Base-by-base conservation (phyloP, 1,140 invertebrate genomes). In the Hermatobates lingyangjiaoensis region DNA sequence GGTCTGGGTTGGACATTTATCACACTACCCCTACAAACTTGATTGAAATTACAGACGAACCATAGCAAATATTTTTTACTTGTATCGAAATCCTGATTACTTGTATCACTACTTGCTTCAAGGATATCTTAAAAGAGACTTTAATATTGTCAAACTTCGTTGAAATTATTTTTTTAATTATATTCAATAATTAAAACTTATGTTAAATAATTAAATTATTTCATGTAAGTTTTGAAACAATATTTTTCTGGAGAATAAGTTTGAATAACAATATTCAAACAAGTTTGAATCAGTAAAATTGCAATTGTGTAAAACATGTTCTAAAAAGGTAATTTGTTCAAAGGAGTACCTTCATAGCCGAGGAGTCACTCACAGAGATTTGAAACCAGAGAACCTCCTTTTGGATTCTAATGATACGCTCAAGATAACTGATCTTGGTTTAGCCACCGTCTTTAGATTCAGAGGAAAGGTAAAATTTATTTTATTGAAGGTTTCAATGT, bases 361-460 rank as follows among this genome's bases (percentile, higher is more conserved):
- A 57, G 87, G 87, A 18, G 77, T 93, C 24, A 80, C 83, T 3
- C 89, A 93, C 66, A 74, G 89, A 58, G 92, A 97, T 70, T 68
- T 98, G 28, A 98, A 98, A 68, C 92, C 93, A 3, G 92, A 98
- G 70, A 97, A 97, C 71, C 69, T 97, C 45, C 71, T 98, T 27
- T 70, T 98, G 10, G 89, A 94, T 70, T 74, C 76, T 51, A 70
- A 81, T 63, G 88, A 94, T 63, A 80, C 81, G 63, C 69, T 97
- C 39, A 97, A 97, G 74, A 91, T 98, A 54, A 83, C 87, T 1
- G 94, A 98, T 71, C 97, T 98, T 75, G 94, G 94, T 51, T 74
- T 98, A 71, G 89, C 93, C 14, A 98, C 94, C 2, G 69, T 96
- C 55, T 87, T 81, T 65, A 73, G 80, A 66, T 70, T 69, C 64